Evolutionary conservation across 2,888 invertebrate genomes (phyloP).

Genomic region (Resseliella maxima): DNA sequence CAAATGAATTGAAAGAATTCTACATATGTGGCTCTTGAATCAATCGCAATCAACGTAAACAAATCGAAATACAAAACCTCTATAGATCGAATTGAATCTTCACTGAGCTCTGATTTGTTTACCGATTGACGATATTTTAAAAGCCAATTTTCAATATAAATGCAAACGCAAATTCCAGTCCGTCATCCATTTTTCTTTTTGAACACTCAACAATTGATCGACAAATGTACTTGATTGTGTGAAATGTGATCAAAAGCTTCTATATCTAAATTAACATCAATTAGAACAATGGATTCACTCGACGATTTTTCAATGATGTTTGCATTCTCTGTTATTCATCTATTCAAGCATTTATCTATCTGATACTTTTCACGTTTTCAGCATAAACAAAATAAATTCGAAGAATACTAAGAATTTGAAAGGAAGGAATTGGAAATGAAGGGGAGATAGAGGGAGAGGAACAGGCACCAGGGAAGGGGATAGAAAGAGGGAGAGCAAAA

Average conservation of each 20-base stretch:
- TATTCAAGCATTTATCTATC: not conserved
- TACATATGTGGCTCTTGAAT: too few relatives aligned
- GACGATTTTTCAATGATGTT: not conserved
- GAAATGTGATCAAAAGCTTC: not conserved
- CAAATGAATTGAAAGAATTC: too few relatives aligned
- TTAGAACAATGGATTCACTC: slow-evolving; percentile 11
- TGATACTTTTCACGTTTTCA: not conserved
- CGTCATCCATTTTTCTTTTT: not conserved
- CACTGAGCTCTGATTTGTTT: slow-evolving; percentile 13
- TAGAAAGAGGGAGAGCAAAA: not conserved
- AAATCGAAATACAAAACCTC: too few relatives aligned
- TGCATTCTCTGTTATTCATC: not conserved
- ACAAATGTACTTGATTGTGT: not conserved
- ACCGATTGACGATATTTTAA: not conserved
- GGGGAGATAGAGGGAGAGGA: too few relatives aligned
- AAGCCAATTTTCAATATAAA: not conserved
- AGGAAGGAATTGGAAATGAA: too few relatives aligned
- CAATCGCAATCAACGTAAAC: too few relatives aligned
- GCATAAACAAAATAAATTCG: too few relatives aligned
- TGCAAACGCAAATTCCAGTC: not conserved
- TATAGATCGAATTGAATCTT: not conserved
- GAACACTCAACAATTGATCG: not conserved
- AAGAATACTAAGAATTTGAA: too few relatives aligned
- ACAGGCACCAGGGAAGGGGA: too few relatives aligned
- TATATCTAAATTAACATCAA: slow-evolving; percentile 7